phyloP scores from a whole-genome alignment of 1,140 invertebrate species.

The Cydia amplana region DNA sequence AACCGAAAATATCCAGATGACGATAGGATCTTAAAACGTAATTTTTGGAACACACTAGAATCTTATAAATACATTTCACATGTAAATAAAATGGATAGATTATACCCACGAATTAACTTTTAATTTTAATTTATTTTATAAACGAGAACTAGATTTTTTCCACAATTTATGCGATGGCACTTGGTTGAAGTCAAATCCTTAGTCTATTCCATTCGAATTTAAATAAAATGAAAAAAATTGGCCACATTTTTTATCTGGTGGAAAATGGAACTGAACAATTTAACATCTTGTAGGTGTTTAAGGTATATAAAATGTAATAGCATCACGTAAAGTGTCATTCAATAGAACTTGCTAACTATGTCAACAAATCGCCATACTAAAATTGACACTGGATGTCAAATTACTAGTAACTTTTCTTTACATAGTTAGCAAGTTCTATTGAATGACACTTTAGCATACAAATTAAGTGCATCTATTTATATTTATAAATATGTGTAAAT shows the following conservation, averaged over 20 bases:
- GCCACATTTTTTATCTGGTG: too few relatives aligned
- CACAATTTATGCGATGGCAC: constrained; percentile 17
- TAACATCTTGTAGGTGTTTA: too few relatives aligned
- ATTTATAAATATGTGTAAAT: background rate
- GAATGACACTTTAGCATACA: too few relatives aligned
- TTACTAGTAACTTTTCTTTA: too few relatives aligned
- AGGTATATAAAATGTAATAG: too few relatives aligned
- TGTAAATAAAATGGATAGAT: background rate
- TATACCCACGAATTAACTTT: background rate
- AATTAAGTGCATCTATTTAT: too few relatives aligned
- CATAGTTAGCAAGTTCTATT: too few relatives aligned
- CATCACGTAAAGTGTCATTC: too few relatives aligned
- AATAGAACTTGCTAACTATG: too few relatives aligned
- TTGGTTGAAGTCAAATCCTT: background rate
- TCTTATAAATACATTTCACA: constrained; percentile 19
- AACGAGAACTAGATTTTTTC: constrained; percentile 17
- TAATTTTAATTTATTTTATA: background rate
- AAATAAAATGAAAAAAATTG: background rate
- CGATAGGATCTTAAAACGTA: background rate
- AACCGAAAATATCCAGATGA: background rate
- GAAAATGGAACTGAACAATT: too few relatives aligned
- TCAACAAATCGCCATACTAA: too few relatives aligned
- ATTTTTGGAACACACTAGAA: background rate
- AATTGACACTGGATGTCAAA: too few relatives aligned
- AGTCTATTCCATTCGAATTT: background rate